These are phyloP conservation scores for Ophraella communa DNA, from an alignment of 2,888 invertebrate species.

Conservation along the genomic window DNA sequence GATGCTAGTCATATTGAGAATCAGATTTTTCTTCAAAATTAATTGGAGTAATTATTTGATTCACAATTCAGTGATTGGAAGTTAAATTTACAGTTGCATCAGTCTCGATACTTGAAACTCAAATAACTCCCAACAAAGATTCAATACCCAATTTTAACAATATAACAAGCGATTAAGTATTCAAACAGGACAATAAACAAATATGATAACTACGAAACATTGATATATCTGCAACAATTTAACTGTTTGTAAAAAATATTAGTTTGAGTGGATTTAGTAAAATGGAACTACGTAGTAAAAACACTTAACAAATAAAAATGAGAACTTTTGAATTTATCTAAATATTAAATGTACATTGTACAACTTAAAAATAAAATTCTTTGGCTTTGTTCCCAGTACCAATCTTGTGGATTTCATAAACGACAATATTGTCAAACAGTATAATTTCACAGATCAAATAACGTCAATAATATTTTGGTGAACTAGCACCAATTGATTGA, in stretches of 20 bases:
- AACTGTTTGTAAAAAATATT: constrained; percentile 38
- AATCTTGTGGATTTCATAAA: constrained; percentile 60
- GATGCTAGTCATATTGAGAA: too few relatives aligned
- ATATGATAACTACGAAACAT: constrained; percentile 32
- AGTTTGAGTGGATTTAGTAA: constrained; percentile 36
- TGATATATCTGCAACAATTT: constrained; percentile 40
- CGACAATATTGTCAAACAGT: constrained; percentile 55
- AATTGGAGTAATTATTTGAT: too few relatives aligned
- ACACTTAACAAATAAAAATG: constrained; percentile 42
- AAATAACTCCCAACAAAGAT: not conserved
- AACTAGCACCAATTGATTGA: constrained; percentile 54
- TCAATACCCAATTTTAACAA: not conserved
- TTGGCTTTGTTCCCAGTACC: constrained; percentile 85
- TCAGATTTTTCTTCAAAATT: too few relatives aligned
- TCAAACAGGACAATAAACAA: constrained; percentile 35
- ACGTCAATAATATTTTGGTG: constrained; percentile 39
- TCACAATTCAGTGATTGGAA: too few relatives aligned
- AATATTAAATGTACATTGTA: constrained; percentile 59
- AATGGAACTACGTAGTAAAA: constrained; percentile 41
- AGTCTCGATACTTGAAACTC: not conserved
- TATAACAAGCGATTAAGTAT: constrained; percentile 12
- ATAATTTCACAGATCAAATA: constrained; percentile 50
- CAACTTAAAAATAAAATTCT: constrained; percentile 77
- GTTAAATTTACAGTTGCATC: too few relatives aligned
- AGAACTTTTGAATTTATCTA: constrained; percentile 55